phyloP scores from a whole-genome alignment of 2,797 vertebrate genomes.

The Macropodus opercularis region DNA sequence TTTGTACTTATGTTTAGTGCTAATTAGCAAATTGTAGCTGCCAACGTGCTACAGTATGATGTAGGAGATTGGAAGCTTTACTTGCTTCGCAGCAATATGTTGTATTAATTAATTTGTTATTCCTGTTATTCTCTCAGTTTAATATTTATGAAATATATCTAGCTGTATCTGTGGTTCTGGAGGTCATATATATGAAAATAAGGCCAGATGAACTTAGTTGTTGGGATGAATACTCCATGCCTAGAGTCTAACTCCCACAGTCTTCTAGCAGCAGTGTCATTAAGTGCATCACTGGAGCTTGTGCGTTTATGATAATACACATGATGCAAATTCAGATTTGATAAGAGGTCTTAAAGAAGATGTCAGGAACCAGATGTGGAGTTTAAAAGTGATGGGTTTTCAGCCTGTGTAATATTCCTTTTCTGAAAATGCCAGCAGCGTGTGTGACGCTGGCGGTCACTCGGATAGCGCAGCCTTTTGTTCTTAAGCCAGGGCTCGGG shows the following conservation, averaged over 20 bases:
- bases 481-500: constrained; percentile 11
- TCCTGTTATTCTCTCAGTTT: too few species aligned
- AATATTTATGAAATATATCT: too few species aligned
- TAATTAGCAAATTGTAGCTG: too few species aligned
- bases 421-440: not conserved
- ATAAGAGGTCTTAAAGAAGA: not conserved
- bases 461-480: constrained; percentile 13
- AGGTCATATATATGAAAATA: not conserved
- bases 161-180: not conserved
- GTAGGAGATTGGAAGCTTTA: too few species aligned
- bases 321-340: constrained; percentile 9
- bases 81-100: not conserved
- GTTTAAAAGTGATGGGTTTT: constrained; percentile 5
- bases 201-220: not conserved
- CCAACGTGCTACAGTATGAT: too few species aligned
- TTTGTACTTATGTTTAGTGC: too few species aligned
- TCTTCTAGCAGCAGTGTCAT: constrained; percentile 10
- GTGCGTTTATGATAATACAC: constrained; percentile 1
- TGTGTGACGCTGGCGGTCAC: constrained; percentile 11
- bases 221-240: too few species aligned
- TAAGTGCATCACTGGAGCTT: not conserved
- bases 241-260: constrained; percentile 6
- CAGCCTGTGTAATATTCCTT: constrained; percentile 9
- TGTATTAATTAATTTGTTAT: not conserved
- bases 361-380: constrained; percentile 10